Conservation (phyloP, 2,888 invertebrate species). For the Gisinianus flammeolus region DNA sequence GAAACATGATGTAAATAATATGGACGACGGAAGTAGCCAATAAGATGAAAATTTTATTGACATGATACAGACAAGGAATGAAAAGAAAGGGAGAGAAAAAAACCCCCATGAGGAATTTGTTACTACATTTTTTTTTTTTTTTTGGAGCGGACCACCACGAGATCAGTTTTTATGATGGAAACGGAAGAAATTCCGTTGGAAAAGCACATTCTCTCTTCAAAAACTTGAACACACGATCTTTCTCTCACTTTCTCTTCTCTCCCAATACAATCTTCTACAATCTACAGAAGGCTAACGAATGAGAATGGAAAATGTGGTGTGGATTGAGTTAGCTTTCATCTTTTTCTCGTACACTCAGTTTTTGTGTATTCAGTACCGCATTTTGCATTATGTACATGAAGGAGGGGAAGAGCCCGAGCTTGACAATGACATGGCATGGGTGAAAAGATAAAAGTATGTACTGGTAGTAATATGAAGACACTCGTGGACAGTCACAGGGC, state of each 20-base stretch:
- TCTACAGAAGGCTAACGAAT: too few species aligned
- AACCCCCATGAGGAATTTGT: too few species aligned
- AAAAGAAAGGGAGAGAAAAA: too few species aligned
- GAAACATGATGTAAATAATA: too few species aligned
- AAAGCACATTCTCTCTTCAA: background rate
- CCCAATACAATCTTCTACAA: too few species aligned
- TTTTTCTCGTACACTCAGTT: background rate
- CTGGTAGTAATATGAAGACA: background rate
- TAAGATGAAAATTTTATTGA: background rate
- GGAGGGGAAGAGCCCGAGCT: background rate
- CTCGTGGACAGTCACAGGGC: background rate
- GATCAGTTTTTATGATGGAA: background rate
- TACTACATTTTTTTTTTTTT: too few species aligned
- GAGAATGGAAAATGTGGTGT: background rate
- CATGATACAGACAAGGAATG: too few species aligned
- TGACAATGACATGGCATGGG: background rate
- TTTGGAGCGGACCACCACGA: background rate
- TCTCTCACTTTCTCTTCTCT: too few species aligned
- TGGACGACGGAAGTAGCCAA: background rate
- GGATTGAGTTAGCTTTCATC: background rate
- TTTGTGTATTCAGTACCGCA: background rate
- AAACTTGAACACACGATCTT: too few species aligned
- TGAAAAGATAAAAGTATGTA: background rate
- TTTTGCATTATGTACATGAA: background rate
- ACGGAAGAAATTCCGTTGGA: constrained; percentile 8